Evolutionary conservation across 2,797 vertebrate species (phyloP), one percentile per base, ranked within the genome.

Genomic region (Varecia variegata): DNA sequence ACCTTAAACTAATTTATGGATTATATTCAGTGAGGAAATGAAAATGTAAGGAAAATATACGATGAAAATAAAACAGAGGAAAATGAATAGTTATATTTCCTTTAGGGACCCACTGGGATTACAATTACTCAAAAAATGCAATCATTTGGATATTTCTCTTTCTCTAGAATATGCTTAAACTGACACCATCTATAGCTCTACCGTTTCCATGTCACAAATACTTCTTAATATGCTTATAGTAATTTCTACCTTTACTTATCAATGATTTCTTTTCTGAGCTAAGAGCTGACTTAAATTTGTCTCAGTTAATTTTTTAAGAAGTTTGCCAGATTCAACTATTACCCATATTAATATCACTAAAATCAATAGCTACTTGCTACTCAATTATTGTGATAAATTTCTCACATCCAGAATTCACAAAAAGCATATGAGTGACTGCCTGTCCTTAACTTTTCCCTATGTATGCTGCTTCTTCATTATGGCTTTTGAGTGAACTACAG

Each of bases 331-430:
- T n/a, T 95, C 7, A 94, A 38, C 38, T 68, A 81, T 80, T 54
- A 96, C 35, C 10, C 23, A 85, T 76, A 60, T 68, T 77, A 85
- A n/a, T 68, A 52, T 14, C 62, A 87, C 14, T 81, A 95, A 87
- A 93, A 91, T 88, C 73, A 68, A 67, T 20, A 94, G 27, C 30
- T 73, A 81, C 10, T 35, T 62, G 2, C 11, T 73, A 77, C 27
- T 74, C 83, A 88, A 87, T 88, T 96, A 86, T 80, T 87, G 85
- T 83, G 56, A 71, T 89, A 89, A 88, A 94, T 82, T 89, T 77
- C 2, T 85, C 35, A 93, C 11, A 81, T 23, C 21, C 3, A 76
- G 38, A 93, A 27, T 84, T 92, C 77, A 82, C 20, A 92, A 89
- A 93, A 77, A 14, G n/a, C 13, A 70, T 38, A 86, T 8, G 25